A percentile compares a stretch with the other conserved stretches of the same genome.
These are phyloP conservation scores for Mycalesis mineus DNA, from an alignment of 2,888 invertebrate genomes.

Conservation along the genomic window DNA sequence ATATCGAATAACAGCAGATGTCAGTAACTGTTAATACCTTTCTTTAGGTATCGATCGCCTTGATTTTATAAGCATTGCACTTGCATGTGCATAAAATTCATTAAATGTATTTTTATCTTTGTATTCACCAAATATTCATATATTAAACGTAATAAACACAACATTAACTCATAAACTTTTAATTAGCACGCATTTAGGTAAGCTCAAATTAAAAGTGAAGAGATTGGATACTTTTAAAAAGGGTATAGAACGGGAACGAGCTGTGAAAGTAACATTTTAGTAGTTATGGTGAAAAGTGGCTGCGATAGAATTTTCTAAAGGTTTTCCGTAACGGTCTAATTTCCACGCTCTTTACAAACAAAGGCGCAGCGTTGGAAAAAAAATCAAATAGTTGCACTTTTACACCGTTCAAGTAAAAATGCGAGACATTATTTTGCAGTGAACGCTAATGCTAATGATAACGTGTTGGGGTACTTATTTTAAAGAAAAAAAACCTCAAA, in stretches of 20 bases:
- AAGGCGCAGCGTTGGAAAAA: conserved; percentile 19
- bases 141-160: too few species aligned
- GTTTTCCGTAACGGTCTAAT: conserved; percentile 33
- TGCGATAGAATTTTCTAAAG: conserved; percentile 33
- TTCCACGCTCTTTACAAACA: conserved; percentile 33
- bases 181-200: background rate
- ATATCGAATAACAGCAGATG: too few species aligned
- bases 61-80: too few species aligned
- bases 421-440: conserved; percentile 20
- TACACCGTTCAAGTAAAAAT: conserved; percentile 20
- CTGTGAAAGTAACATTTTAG: conserved; percentile 26
- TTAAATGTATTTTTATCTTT: too few species aligned
- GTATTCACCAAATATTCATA: too few species aligned
- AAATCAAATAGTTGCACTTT: conserved; percentile 34
- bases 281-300: conserved; percentile 28
- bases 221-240: conserved; percentile 9
- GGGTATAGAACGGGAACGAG: background rate
- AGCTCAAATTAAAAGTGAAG: conserved; percentile 11
- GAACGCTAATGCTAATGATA: conserved; percentile 5
- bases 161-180: background rate
- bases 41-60: too few species aligned
- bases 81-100: too few species aligned
- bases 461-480: conserved; percentile 2
- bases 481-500: background rate
- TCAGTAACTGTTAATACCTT: too few species aligned